These are phyloP conservation scores for Lithophane ornitopus DNA, from an alignment of 2,888 invertebrate species.

Conservation along the genomic window DNA sequence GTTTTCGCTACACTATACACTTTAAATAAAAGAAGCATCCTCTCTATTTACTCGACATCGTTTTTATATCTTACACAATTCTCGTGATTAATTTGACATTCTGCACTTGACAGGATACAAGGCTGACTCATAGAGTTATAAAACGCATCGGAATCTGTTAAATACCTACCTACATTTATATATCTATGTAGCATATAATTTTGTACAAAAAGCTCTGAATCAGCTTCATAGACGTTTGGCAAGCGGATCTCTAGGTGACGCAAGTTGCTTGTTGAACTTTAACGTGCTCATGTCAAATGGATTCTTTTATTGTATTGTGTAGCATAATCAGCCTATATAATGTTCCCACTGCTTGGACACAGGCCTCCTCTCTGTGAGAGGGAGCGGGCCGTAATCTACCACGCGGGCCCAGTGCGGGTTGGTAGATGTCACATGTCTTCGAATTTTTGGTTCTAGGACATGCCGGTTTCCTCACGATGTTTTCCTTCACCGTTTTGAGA, in stretches of 20 bases:
- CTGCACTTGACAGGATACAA: slow-evolving; percentile 6
- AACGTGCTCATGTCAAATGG: slow-evolving; percentile 26
- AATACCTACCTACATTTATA: not conserved
- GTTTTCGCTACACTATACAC: too few relatives aligned
- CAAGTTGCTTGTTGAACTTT: slow-evolving; percentile 37
- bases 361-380: too few relatives aligned
- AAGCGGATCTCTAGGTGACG: slow-evolving; percentile 48
- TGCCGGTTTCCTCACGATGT: too few relatives aligned
- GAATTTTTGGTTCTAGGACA: too few relatives aligned
- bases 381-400: too few relatives aligned
- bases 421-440: too few relatives aligned
- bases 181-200: not conserved
- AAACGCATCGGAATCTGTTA: slow-evolving; percentile 21
- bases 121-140: slow-evolving; percentile 42
- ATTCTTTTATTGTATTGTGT: slow-evolving; percentile 9
- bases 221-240: slow-evolving; percentile 25
- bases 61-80: slow-evolving; percentile 13
- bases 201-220: slow-evolving; percentile 48
- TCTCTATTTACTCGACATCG: not conserved
- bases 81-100: slow-evolving; percentile 26
- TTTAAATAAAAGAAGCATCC: not conserved
- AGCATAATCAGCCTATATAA: too few relatives aligned
- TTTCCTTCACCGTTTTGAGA: too few relatives aligned
- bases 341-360: too few relatives aligned
- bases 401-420: too few relatives aligned